Evolutionary conservation across 2,113 vertebrate genomes (phyloP), one percentile per base, ranked within the genome.

Genomic region (Oxygymnocypris stewartii): DNA sequence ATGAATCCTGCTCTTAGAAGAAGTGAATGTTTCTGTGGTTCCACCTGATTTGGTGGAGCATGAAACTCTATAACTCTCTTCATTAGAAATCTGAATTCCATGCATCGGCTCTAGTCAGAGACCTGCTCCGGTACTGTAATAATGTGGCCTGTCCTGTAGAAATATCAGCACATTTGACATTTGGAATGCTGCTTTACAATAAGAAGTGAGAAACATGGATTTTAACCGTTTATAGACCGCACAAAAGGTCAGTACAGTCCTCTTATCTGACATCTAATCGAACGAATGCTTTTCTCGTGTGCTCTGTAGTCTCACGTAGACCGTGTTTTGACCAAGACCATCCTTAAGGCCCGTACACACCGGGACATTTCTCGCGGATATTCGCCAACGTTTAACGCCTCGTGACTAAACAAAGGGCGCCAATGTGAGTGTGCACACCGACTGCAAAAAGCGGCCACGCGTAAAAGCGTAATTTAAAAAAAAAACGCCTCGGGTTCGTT

Each of bases 131-230:
- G 6, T 79, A 20, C 25, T 25, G 35, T 85, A 1, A 3, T 80
- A 63, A 25, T 51, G 25, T 2, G 3, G 82, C 82, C 57, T 85
- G 47, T 18, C 76, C 16, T 88, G 83, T 83, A 59, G 2, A 78
- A 57, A 78, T 78, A 78, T 78, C 76, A 5, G 25, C 28, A 49
- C n/a, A 28, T 13, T 54, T 78, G 47, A 78, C 49, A 78, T 57
- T 77, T 54, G 1, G 4, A 78, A 31, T 11, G 49, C 35, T 54
- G 9, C 76, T 23, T 54, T 54, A 12, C n/a, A 20, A 54, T 51
- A 49, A 76, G 23, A 47, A 47, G 23, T 6, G 5, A 51, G 47
- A 16, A 12, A 57, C 3, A 49, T 49, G 74, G 35, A 28, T 78
- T 78, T 54, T 35, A 28, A 20, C 16, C 0, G 18, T 54, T 78